Conservation (phyloP, 2,113 vertebrate species). For the Eolophus roseicapilla region DNA sequence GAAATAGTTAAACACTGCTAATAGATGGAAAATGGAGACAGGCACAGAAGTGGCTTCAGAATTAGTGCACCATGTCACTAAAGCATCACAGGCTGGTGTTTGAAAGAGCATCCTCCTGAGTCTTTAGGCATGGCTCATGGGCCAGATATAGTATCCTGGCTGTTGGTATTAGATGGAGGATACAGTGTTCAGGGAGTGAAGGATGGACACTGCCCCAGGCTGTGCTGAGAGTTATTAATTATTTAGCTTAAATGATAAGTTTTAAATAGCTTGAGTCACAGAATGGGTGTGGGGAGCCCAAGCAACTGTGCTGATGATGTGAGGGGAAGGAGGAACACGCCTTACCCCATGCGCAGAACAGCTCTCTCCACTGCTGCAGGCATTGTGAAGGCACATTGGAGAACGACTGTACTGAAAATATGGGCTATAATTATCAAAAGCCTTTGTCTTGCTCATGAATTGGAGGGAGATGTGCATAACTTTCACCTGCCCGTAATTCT, state of each 20-base stretch:
- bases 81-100: not conserved
- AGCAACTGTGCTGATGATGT: not conserved
- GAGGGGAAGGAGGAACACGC: not conserved
- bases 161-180: accelerated
- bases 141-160: no score
- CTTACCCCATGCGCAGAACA: not conserved
- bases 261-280: not conserved
- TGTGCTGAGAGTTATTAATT: not conserved
- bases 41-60: not conserved
- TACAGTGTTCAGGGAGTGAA: not conserved
- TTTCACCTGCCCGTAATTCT: not conserved
- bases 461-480: not conserved
- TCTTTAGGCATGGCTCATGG: not conserved
- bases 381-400: not conserved
- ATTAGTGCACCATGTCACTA: not conserved
- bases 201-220: not conserved
- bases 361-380: not conserved
- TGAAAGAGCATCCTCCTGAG: not conserved
- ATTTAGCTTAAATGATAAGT: not conserved
- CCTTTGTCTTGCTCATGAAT: not conserved
- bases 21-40: not conserved
- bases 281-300: not conserved
- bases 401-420: not conserved
- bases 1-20: not conserved
- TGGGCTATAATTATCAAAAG: not conserved